These are phyloP conservation scores for Drepanosiphum platanoidis DNA, from an alignment of 2,888 invertebrate genomes.

Conservation along the genomic window DNA sequence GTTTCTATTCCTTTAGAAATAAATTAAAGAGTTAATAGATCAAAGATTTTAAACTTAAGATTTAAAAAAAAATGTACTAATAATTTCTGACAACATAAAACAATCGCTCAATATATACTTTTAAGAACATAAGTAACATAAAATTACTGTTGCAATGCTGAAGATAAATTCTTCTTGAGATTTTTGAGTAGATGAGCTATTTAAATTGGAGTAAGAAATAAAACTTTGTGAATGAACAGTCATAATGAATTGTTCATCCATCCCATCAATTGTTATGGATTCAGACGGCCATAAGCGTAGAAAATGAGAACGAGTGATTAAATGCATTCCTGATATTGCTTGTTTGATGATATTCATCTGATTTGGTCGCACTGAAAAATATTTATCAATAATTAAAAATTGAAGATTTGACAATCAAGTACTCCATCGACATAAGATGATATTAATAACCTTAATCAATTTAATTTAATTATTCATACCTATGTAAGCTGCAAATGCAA, in stretches of 20 bases:
- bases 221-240: constrained; percentile 36
- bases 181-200: constrained; percentile 16
- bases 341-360: not conserved
- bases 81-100: no score
- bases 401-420: not conserved
- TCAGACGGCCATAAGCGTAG: constrained; percentile 1
- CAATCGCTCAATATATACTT: no score
- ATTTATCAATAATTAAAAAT: not conserved
- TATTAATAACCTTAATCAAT: not conserved
- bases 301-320: constrained; percentile 39
- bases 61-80: no score
- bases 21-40: no score
- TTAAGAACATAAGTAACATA: not conserved
- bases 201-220: constrained; percentile 47
- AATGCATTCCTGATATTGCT: not conserved
- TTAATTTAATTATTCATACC: not conserved
- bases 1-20: no score
- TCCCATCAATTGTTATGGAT: constrained; percentile 26
- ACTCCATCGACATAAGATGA: not conserved
- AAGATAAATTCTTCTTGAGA: constrained; percentile 48
- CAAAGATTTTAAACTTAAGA: no score
- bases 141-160: constrained; percentile 49
- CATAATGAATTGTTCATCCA: constrained; percentile 58
- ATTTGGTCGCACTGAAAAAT: not conserved
- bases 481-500: not conserved